Conservation (phyloP, 2,113 vertebrate species). For the Melanocharis versteri region DNA sequence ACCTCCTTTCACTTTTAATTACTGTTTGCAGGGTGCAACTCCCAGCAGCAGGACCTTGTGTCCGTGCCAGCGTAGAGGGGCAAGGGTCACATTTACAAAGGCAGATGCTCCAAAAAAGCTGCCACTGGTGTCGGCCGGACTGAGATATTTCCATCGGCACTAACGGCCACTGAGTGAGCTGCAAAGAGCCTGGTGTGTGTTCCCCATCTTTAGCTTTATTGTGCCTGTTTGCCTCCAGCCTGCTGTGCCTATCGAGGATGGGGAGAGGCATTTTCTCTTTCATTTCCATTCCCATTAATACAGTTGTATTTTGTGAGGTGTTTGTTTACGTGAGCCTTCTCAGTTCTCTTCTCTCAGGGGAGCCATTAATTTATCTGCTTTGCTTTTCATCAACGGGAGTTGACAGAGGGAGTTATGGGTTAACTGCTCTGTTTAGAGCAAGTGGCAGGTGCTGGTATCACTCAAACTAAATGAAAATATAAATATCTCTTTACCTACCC, state of each 20-base stretch:
- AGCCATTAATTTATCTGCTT: slow-evolving; percentile 58
- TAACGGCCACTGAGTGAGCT: not conserved
- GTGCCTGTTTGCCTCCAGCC: not conserved
- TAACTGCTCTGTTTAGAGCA: slow-evolving; percentile 42
- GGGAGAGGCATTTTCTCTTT: not conserved
- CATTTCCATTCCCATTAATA: not conserved
- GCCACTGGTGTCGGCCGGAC: rapidly evolving
- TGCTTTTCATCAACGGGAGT: slow-evolving; percentile 33
- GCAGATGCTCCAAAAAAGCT: not conserved
- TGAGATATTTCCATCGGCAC: not conserved
- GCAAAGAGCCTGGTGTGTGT: not conserved
- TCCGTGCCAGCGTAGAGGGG: not conserved
- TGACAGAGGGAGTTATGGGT: slow-evolving; percentile 57
- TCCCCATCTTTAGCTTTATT: not conserved
- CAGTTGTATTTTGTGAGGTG: slow-evolving; percentile 26
- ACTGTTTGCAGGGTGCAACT: not conserved
- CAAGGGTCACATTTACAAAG: not conserved
- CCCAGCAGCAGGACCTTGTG: not conserved
- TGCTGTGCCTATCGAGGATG: not conserved
- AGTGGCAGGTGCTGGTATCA: slow-evolving; percentile 61
- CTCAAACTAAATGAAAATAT: slow-evolving; percentile 56
- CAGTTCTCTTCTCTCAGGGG: slow-evolving; percentile 4
- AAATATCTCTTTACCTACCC: slow-evolving; percentile 44
- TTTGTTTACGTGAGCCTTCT: slow-evolving; percentile 53
- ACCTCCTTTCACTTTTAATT: not conserved